phyloP scores from a whole-genome alignment of 2,888 invertebrate genomes.

The Cremastobaeus sp. region DNA sequence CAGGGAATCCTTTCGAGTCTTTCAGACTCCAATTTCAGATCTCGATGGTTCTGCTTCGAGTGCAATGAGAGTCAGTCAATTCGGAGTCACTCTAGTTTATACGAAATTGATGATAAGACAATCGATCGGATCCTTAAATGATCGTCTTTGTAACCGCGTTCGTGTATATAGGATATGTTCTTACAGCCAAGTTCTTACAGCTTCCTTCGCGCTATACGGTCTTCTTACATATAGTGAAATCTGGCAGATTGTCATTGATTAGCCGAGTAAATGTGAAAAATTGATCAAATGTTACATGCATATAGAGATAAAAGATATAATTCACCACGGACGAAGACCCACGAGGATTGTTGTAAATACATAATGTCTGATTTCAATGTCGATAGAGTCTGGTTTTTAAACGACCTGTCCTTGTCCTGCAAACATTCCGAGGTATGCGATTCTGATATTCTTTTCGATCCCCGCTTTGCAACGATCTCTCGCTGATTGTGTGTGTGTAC shows the following conservation, averaged over 20 bases:
- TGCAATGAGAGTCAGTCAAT: neutral
- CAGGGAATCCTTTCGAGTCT: too few species aligned
- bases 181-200: conserved; percentile 41
- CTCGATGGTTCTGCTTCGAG: neutral
- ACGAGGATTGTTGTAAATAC: conserved; percentile 75
- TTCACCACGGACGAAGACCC: conserved; percentile 47
- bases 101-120: conserved; percentile 9
- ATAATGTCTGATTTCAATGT: conserved; percentile 76
- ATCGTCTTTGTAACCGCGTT: conserved; percentile 20
- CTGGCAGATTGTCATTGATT: conserved; percentile 6
- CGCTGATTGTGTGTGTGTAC: conserved; percentile 17
- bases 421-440: conserved; percentile 75
- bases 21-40: too few species aligned
- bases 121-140: conserved; percentile 15
- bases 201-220: conserved; percentile 34
- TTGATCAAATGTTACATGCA: conserved; percentile 6
- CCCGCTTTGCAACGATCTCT: conserved; percentile 38
- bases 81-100: conserved; percentile 35
- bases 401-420: conserved; percentile 74
- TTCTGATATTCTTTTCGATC: conserved; percentile 34
- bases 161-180: conserved; percentile 39
- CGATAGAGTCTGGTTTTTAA: conserved; percentile 71
- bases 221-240: conserved; percentile 24
- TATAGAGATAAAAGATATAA: conserved; percentile 19
- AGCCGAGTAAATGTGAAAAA: conserved; percentile 24